Conservation (phyloP, 1,140 invertebrate genomes). For the Dryas iulia region DNA sequence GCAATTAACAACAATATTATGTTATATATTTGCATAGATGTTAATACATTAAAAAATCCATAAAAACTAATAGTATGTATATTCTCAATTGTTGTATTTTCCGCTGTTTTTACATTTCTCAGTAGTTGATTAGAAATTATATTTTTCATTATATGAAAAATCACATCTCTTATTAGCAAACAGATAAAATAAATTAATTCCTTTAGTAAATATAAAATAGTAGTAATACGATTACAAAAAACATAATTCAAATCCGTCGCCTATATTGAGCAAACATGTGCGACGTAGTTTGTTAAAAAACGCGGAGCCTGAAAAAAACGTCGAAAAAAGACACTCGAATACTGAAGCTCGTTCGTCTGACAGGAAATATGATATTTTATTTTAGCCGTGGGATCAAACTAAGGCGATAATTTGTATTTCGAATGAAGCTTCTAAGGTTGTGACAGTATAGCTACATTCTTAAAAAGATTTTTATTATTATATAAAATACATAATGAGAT, state of each 20-base stretch:
- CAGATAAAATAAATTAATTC: too few species aligned
- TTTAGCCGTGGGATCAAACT: conserved; percentile 78
- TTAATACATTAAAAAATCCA: too few species aligned
- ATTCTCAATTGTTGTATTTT: too few species aligned
- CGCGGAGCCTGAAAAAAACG: conserved; percentile 58
- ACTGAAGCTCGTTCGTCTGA: conserved; percentile 66
- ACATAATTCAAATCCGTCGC: conserved; percentile 55
- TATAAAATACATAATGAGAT: too few species aligned
- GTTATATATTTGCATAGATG: background rate
- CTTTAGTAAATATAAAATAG: background rate
- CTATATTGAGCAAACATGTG: conserved; percentile 75
- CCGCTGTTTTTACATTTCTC: too few species aligned
- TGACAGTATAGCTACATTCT: too few species aligned
- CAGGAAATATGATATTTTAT: conserved; percentile 80
- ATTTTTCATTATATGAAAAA: too few species aligned
- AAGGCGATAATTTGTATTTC: conserved; percentile 74
- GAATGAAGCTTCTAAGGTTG: conserved; percentile 60
- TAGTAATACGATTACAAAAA: conserved; percentile 48
- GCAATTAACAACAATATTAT: conserved; percentile 9
- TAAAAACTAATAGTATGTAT: too few species aligned
- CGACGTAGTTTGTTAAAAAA: conserved; percentile 73
- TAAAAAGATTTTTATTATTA: too few species aligned
- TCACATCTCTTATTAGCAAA: too few species aligned
- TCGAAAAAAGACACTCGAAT: conserved; percentile 65
- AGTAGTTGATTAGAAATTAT: too few species aligned